These are phyloP conservation scores for Gandaritis pyraliata DNA, from an alignment of 2,888 invertebrate species.

Conservation along the genomic window DNA sequence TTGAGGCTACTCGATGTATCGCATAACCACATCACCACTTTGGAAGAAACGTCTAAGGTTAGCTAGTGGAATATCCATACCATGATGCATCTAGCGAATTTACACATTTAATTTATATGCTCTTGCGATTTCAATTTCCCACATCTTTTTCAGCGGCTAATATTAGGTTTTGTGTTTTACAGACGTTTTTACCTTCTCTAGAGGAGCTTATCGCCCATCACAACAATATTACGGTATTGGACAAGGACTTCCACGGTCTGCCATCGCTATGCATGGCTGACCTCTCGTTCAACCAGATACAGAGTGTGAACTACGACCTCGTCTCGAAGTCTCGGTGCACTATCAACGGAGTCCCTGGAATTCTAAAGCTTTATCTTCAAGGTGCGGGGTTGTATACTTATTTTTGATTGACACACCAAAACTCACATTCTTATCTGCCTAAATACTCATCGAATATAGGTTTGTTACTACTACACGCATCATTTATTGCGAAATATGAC, in stretches of 20 bases:
- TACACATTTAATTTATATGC: neutral
- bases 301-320: slow-evolving; percentile 88
- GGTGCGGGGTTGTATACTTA: slow-evolving; percentile 74
- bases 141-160: neutral
- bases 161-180: slow-evolving; percentile 56
- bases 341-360: slow-evolving; percentile 91
- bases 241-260: slow-evolving; percentile 92
- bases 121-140: slow-evolving; percentile 17
- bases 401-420: no score
- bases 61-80: slow-evolving; percentile 31
- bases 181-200: slow-evolving; percentile 91
- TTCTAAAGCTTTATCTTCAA: slow-evolving; percentile 91
- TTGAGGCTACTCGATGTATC: slow-evolving; percentile 91
- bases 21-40: slow-evolving; percentile 89
- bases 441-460: no score
- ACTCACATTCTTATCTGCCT: no score
- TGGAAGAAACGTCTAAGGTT: slow-evolving; percentile 94
- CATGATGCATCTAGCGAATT: neutral
- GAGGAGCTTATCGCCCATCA: slow-evolving; percentile 91
- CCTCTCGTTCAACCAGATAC: slow-evolving; percentile 90
- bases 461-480: slow-evolving; percentile 27
- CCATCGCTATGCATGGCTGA: slow-evolving; percentile 92
- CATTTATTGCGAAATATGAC: slow-evolving; percentile 9
- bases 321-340: slow-evolving; percentile 92
- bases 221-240: slow-evolving; percentile 89